These are phyloP conservation scores for Danaus plexippus DNA, from an alignment of 1,140 invertebrate genomes.

Conservation along the genomic window DNA sequence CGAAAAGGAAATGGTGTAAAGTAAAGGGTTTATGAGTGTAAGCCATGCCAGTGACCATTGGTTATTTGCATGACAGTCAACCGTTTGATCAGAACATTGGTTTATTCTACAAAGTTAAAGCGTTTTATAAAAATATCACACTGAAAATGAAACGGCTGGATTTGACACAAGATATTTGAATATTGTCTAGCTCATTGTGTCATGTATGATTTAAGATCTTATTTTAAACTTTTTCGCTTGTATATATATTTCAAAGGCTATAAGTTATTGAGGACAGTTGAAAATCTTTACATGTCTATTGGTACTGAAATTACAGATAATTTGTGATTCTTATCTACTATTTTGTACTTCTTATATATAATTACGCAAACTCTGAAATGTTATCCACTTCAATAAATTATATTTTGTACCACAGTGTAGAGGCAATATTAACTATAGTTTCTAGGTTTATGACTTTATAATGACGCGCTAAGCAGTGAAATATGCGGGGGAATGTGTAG, in stretches of 20 bases:
- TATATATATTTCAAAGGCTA: no score
- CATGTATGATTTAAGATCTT: no score
- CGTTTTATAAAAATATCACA: constrained; percentile 1
- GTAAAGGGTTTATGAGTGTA: constrained; percentile 31
- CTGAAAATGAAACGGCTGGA: no score
- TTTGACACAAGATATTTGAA: no score
- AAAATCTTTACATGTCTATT: no score
- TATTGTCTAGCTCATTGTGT: no score
- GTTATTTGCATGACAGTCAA: constrained; percentile 37
- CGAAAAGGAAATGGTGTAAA: constrained; percentile 22
- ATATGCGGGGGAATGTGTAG: constrained; percentile 37
- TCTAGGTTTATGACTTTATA: constrained; percentile 67
- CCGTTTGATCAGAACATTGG: constrained; percentile 28
- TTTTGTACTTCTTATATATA: background rate
- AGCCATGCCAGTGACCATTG: constrained; percentile 31
- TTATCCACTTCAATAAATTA: background rate
- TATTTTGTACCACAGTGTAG: constrained; percentile 22
- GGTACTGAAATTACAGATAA: no score
- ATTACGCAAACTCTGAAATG: background rate
- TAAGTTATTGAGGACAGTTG: no score
- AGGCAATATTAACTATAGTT: constrained; percentile 42
- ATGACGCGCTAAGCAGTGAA: constrained; percentile 60
- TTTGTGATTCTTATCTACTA: no score
- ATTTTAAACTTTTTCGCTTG: no score
- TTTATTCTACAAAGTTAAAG: constrained; percentile 21